Percentiles rank a stretch among this genome's conserved stretches.
Conservation (phyloP, 2,888 invertebrate species). For the Tromatobia lineatoria region DNA sequence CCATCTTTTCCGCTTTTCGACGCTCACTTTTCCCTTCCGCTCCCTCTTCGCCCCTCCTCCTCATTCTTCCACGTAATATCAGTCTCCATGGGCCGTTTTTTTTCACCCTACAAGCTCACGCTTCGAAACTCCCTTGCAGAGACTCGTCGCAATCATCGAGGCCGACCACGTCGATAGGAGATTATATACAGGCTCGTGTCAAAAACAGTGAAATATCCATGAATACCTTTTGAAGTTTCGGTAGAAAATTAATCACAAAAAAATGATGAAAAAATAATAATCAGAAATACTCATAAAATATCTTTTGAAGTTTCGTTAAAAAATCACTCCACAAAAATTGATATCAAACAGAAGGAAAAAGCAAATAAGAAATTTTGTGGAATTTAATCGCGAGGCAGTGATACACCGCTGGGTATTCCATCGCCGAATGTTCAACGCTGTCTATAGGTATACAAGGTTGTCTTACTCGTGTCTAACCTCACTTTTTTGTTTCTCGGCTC, state of each 20-base stretch:
- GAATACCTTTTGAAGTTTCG: constrained; percentile 23
- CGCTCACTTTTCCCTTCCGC: constrained; percentile 49
- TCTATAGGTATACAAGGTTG: no score
- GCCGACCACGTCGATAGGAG: constrained; percentile 3
- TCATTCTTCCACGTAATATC: constrained; percentile 20
- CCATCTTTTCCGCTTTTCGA: constrained; percentile 53
- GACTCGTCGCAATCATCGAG: constrained; percentile 52
- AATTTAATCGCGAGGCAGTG: no score
- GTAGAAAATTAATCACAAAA: neutral
- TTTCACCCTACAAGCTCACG: constrained; percentile 9
- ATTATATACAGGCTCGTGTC: constrained; percentile 22
- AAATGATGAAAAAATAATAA: no score
- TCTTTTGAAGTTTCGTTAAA: no score
- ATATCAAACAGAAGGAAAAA: no score
- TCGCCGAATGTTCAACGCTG: no score
- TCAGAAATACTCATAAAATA: no score
- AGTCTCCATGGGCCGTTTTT: constrained; percentile 11
- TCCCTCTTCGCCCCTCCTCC: constrained; percentile 18
- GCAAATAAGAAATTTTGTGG: no score
- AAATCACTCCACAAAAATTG: no score
- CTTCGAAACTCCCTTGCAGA: constrained; percentile 7
- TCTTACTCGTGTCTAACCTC: no score
- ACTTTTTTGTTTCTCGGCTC: no score
- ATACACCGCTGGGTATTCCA: no score
- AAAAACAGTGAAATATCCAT: constrained; percentile 36